phyloP scores from a whole-genome alignment of 2,797 vertebrate genomes.

The Squalus acanthias region DNA sequence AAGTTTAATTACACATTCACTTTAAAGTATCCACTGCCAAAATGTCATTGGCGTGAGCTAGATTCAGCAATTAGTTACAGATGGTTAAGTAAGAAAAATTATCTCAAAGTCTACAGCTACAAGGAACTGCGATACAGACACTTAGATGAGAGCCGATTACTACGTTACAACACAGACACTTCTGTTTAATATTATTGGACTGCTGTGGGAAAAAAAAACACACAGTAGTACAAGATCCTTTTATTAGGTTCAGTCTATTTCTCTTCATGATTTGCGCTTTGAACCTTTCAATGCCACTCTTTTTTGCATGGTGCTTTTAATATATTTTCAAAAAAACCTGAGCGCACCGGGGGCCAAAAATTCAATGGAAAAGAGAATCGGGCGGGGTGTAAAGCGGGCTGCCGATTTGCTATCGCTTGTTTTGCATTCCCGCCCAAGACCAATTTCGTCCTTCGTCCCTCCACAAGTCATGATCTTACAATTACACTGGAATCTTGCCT shows the following conservation, averaged over 20 bases:
- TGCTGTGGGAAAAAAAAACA: background rate
- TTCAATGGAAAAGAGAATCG: background rate
- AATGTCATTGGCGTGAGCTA: conserved; percentile 9
- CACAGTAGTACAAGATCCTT: background rate
- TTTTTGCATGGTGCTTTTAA: background rate
- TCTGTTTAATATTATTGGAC: conserved; percentile 21
- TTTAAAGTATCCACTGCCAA: conserved; percentile 3
- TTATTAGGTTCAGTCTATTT: background rate
- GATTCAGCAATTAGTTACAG: conserved; percentile 29
- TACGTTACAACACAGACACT: background rate
- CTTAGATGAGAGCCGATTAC: background rate
- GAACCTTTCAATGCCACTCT: background rate
- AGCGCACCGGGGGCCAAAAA: background rate
- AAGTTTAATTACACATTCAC: conserved; percentile 15
- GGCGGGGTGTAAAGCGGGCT: background rate
- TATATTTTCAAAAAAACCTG: background rate
- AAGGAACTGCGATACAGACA: too few relatives aligned
- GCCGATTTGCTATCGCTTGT: background rate
- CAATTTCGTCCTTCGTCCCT: background rate
- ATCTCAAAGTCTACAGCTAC: background rate
- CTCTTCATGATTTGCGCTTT: background rate
- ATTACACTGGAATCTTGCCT: background rate
- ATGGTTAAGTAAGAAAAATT: conserved; percentile 24
- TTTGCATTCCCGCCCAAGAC: background rate
- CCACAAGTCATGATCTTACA: background rate